phyloP scores from a whole-genome alignment of 1,140 invertebrate species.

The Plodia interpunctella region DNA sequence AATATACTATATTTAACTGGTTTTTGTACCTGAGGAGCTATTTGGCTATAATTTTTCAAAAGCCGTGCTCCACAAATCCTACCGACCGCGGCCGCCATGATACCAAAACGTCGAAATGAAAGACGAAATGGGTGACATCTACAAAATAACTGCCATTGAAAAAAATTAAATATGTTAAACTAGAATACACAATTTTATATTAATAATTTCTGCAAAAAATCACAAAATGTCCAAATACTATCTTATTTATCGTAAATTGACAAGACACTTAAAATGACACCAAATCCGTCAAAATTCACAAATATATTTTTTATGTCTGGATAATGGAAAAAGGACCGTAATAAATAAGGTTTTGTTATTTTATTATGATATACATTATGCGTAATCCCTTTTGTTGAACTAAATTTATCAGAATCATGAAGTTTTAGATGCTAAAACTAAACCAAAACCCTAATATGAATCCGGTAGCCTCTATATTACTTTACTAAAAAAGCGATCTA shows the following conservation, averaged over 20 bases:
- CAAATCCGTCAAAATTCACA: constrained; percentile 1
- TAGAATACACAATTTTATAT: constrained; percentile 7
- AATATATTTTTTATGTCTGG: background rate
- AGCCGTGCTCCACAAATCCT: constrained; percentile 88
- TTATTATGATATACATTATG: no score
- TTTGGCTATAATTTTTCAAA: constrained; percentile 79
- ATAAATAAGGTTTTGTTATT: background rate
- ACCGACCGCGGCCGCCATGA: constrained; percentile 89
- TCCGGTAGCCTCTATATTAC: no score
- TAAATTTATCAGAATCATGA: no score
- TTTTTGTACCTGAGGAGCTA: constrained; percentile 64
- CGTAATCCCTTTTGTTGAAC: no score
- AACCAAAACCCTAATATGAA: no score
- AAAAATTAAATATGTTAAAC: constrained; percentile 18
- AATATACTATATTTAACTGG: constrained; percentile 26
- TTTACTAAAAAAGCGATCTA: no score
- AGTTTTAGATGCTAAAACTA: no score
- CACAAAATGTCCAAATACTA: background rate
- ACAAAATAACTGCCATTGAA: constrained; percentile 34
- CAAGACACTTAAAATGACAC: constrained; percentile 8
- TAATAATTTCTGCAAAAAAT: constrained; percentile 9
- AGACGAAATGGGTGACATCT: constrained; percentile 58
- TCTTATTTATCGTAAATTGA: constrained; percentile 9
- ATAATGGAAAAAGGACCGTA: background rate
- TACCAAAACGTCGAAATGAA: constrained; percentile 77